A percentile compares a stretch with the other conserved stretches of the same genome.
phyloP scores from a whole-genome alignment of 2,888 invertebrate species.

The Philereme vetulata region DNA sequence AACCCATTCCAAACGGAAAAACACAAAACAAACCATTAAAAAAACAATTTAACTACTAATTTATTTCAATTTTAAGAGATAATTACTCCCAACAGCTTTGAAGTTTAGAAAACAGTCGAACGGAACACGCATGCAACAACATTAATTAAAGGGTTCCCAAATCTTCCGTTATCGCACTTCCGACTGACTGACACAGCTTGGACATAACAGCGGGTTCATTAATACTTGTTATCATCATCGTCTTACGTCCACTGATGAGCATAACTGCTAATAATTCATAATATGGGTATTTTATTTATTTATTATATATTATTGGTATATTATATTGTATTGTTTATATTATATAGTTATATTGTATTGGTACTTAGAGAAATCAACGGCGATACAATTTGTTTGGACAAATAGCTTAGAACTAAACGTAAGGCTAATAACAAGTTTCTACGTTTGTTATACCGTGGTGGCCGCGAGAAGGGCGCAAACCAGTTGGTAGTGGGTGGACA shows the following conservation, averaged over 20 bases:
- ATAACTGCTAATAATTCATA: no score
- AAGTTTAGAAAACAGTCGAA: slow-evolving; percentile 63
- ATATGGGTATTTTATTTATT: no score
- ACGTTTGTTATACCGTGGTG: no score
- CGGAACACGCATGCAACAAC: slow-evolving; percentile 74
- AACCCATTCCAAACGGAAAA: slow-evolving; percentile 19
- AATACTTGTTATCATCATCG: neutral
- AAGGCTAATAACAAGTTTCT: no score
- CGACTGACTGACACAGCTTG: slow-evolving; percentile 44
- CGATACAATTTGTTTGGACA: no score
- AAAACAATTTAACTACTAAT: slow-evolving; percentile 24
- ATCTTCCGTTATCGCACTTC: slow-evolving; percentile 78
- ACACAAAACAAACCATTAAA: slow-evolving; percentile 21
- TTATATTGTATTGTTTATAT: no score
- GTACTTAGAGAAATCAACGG: no score
- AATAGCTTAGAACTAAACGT: no score
- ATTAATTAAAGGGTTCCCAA: slow-evolving; percentile 80
- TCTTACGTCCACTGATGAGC: neutral
- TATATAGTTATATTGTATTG: no score
- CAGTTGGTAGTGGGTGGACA: no score
- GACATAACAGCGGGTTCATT: slow-evolving; percentile 1
- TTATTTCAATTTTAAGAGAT: slow-evolving; percentile 43
- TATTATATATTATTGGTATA: no score
- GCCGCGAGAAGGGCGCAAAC: no score
- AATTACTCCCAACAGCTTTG: slow-evolving; percentile 45